phyloP scores from a whole-genome alignment of 2,888 invertebrate species.

The Pollenia amentaria region DNA sequence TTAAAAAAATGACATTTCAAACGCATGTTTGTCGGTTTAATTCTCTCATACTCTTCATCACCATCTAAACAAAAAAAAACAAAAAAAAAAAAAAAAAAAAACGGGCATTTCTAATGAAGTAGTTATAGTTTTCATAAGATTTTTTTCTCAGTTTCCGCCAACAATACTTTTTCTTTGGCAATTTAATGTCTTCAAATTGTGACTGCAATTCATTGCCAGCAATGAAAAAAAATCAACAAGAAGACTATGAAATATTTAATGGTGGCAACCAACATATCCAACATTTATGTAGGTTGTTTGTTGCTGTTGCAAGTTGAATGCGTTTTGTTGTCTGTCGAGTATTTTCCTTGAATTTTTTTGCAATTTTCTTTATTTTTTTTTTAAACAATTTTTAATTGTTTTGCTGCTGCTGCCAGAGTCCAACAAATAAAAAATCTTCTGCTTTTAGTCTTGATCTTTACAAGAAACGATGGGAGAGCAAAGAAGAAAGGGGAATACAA shows the following conservation, averaged over 20 bases:
- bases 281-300: conserved; percentile 59
- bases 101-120: conserved; percentile 73
- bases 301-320: conserved; percentile 47
- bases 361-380: conserved; percentile 44
- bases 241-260: conserved; percentile 53
- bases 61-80: not conserved
- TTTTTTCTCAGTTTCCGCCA: conserved; percentile 26
- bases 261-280: conserved; percentile 14
- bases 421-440: conserved; percentile 15
- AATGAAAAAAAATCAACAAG: not conserved
- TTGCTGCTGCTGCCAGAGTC: conserved; percentile 33
- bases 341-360: conserved; percentile 39
- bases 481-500: not conserved
- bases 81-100: not conserved
- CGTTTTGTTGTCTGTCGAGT: conserved; percentile 27
- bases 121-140: conserved; percentile 72
- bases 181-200: conserved; percentile 58
- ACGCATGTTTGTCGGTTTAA: conserved; percentile 71
- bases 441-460: conserved; percentile 6
- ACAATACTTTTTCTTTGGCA: conserved; percentile 48
- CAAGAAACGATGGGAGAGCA: not conserved
- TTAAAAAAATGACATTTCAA: conserved; percentile 59
- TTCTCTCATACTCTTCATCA: not conserved
- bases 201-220: conserved; percentile 45
- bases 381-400: conserved; percentile 70